Evolutionary conservation across 2,113 vertebrate species (phyloP).

Genomic region (Paratilapia polleni): DNA sequence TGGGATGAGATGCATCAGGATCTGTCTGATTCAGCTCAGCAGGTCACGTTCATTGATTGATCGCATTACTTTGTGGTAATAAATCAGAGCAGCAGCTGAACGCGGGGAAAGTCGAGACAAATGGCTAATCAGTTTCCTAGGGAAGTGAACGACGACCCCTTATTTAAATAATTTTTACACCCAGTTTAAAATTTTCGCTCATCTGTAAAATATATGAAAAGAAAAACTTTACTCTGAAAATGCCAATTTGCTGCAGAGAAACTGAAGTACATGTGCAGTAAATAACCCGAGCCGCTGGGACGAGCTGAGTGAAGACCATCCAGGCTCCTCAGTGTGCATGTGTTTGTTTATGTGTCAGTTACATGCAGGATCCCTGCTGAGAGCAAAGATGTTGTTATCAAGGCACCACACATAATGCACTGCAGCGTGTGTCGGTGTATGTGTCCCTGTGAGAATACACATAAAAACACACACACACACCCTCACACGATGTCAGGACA

Average conservation of each 20-base stretch:
- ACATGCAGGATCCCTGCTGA: constrained; percentile 63
- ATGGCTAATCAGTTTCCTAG: neutral
- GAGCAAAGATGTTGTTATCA: constrained; percentile 70
- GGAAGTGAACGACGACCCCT: neutral
- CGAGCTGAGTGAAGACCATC: constrained; percentile 29
- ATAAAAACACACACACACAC: constrained; percentile 53
- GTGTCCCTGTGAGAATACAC: constrained; percentile 52
- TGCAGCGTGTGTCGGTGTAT: constrained; percentile 55
- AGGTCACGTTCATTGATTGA: constrained; percentile 30
- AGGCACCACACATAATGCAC: constrained; percentile 54
- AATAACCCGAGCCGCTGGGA: constrained; percentile 37
- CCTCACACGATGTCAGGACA: constrained; percentile 33
- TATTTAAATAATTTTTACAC: neutral
- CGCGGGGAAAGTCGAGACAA: constrained; percentile 1
- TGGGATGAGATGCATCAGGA: constrained; percentile 6
- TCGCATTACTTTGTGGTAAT: constrained; percentile 12
- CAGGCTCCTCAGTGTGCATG: constrained; percentile 35
- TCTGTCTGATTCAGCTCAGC: constrained; percentile 16
- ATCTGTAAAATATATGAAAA: constrained; percentile 3
- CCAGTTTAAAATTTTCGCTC: neutral
- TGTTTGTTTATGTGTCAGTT: constrained; percentile 64
- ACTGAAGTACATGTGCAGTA: neutral
- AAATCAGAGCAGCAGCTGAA: constrained; percentile 20
- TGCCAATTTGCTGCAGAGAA: neutral
- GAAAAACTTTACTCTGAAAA: neutral